phyloP scores from a whole-genome alignment of 2,113 vertebrate species.

The Paramisgurnus dabryanus region DNA sequence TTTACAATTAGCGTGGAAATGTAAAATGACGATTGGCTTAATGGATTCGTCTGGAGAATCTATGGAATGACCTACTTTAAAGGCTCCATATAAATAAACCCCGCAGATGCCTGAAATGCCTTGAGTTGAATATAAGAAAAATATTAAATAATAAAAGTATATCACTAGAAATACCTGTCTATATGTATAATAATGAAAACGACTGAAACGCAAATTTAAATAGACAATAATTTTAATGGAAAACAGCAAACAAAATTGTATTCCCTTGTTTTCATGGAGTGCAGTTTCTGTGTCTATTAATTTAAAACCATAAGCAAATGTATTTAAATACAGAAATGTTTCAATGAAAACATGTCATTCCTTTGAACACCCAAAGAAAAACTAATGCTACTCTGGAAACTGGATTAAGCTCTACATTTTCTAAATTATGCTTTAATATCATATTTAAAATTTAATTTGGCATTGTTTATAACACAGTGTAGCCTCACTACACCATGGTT shows the following conservation, averaged over 20 bases:
- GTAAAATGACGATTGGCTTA: neutral
- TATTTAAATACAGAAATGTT: neutral
- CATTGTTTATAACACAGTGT: constrained; percentile 15
- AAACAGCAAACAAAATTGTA: constrained; percentile 11
- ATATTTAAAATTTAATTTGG: constrained; percentile 40
- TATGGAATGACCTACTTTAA: constrained; percentile 16
- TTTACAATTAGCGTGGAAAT: neutral
- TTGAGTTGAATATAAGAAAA: neutral
- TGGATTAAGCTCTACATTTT: neutral
- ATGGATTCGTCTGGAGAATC: neutral
- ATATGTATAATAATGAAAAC: neutral
- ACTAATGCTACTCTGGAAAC: constrained; percentile 4
- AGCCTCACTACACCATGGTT: constrained; percentile 18
- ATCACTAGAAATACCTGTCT: neutral
- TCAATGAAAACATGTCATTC: constrained; percentile 1
- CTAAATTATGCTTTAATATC: constrained; percentile 41
- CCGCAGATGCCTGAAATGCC: neutral
- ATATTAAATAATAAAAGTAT: neutral
- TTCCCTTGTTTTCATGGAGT: neutral
- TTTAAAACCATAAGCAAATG: constrained; percentile 1
- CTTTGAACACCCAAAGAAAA: neutral
- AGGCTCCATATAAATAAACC: neutral
- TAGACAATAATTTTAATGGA: constrained; percentile 4
- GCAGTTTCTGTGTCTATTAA: neutral
- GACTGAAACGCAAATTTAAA: constrained; percentile 15